Base-by-base conservation (phyloP, 2,113 vertebrate genomes). In the Erpornis zantholeuca region DNA sequence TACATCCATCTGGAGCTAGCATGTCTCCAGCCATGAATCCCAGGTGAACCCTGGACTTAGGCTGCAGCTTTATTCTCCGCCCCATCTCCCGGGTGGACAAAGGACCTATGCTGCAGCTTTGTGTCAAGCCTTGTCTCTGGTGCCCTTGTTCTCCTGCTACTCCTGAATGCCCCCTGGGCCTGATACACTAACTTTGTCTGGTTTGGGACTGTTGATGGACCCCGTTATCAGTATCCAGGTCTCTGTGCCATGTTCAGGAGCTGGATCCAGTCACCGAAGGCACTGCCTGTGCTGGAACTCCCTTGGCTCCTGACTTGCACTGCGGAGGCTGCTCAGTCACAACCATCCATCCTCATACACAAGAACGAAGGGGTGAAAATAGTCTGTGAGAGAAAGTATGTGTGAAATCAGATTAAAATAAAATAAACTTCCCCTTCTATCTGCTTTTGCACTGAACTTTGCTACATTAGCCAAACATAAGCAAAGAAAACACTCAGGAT, bases 271-370 rank as follows among this genome's bases (percentile, higher is more conserved):
- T 13, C 2, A 0, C 21, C 12, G 59, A 79, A 44, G 40, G 75
- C 61, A 24, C 23, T 73, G 65, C 18, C 69, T 54, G 7, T 66
- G 38, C 35, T 85, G 35, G 33, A 11, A 42, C 35, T 85, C 47
- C 35, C 25, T 59, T 1, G 0, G 42, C 38, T 63, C 76, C 36
- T 70, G 17, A 15, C 36, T 42, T 49, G 23, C 23, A 54, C 29
- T n/a, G 17, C 0, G 1, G 7, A 54, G 9, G 31, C 52, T 65
- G 28, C 3, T 2, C 0, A 3, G 42, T 50, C 52, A 35, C 9
- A 11, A 1, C 2, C 25, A 15, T 59, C 52, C 66, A 54, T 16
- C 33, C n/a, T 81, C 42, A 28, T 33, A 33, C 27, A 10, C 3
- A 1, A 28, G 22, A 57, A 53, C 84, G 50, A 35, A 83, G 36